Conservation (phyloP, 2,113 vertebrate genomes). For the Antechinus stuartii region DNA sequence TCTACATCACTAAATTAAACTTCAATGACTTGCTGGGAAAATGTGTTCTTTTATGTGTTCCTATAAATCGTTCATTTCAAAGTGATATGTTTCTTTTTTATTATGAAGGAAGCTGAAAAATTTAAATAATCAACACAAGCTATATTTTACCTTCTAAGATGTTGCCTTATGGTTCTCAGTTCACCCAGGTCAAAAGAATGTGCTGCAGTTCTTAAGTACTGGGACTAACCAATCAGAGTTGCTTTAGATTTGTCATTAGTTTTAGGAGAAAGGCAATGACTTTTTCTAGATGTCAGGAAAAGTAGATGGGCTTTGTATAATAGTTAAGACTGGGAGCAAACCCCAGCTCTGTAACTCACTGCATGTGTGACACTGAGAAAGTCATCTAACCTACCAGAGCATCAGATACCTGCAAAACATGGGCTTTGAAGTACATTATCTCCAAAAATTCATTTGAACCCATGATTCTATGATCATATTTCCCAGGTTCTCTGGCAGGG, state of each 20-base stretch:
- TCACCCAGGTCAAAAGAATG: background rate
- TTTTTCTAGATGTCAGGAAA: background rate
- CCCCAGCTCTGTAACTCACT: background rate
- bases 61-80: conserved; percentile 70
- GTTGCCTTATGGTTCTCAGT: conserved; percentile 25
- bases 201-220: background rate
- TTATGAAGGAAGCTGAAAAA: conserved; percentile 55
- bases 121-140: conserved; percentile 52
- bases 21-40: conserved; percentile 69
- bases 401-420: background rate
- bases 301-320: background rate
- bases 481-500: background rate
- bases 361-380: background rate
- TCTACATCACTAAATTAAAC: conserved; percentile 72
- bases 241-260: background rate
- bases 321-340: background rate
- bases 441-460: background rate
- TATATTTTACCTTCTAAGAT: conserved; percentile 72
- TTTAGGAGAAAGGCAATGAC: background rate
- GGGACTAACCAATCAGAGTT: background rate
- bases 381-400: background rate
- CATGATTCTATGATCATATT: background rate
- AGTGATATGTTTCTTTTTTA: conserved; percentile 61
- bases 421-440: background rate
- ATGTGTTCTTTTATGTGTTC: conserved; percentile 59